Conservation (phyloP, 2,888 invertebrate species). For the Melolontha melolontha region DNA sequence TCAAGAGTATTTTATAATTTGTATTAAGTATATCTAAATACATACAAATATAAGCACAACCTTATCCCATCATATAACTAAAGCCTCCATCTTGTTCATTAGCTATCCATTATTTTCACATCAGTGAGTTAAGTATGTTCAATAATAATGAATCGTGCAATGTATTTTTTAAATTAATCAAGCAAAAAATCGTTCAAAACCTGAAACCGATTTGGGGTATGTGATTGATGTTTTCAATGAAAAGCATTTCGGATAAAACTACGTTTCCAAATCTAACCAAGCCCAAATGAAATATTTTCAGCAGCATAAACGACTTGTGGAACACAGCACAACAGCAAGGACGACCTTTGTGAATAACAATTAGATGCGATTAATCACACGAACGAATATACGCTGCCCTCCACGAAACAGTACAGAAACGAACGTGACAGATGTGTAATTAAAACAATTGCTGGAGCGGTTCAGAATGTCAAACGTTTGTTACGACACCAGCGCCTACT, state of each 20-base stretch:
- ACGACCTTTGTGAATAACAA: slow-evolving; percentile 33
- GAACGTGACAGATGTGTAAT: slow-evolving; percentile 35
- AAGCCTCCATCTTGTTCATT: too few relatives aligned
- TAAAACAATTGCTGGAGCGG: slow-evolving; percentile 25
- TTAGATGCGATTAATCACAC: slow-evolving; percentile 34
- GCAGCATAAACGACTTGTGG: neutral
- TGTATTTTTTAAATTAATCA: too few relatives aligned
- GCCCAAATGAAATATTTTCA: slow-evolving; percentile 27
- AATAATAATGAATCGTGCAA: too few relatives aligned
- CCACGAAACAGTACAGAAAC: neutral
- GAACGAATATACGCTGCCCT: slow-evolving; percentile 13
- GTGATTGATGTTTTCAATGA: slow-evolving; percentile 1
- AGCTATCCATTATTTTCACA: too few relatives aligned
- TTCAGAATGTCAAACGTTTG: slow-evolving; percentile 17
- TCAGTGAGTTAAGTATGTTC: too few relatives aligned
- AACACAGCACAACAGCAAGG: neutral
- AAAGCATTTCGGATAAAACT: neutral
- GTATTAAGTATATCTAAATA: too few relatives aligned
- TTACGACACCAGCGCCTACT: slow-evolving; percentile 13
- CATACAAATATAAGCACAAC: too few relatives aligned
- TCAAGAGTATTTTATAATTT: too few relatives aligned
- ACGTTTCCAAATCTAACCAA: slow-evolving; percentile 5
- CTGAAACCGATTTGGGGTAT: too few relatives aligned
- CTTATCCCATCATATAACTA: too few relatives aligned
- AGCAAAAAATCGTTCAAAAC: too few relatives aligned